Conservation (phyloP, 1,140 invertebrate genomes). For the Elysia chlorotica region DNA sequence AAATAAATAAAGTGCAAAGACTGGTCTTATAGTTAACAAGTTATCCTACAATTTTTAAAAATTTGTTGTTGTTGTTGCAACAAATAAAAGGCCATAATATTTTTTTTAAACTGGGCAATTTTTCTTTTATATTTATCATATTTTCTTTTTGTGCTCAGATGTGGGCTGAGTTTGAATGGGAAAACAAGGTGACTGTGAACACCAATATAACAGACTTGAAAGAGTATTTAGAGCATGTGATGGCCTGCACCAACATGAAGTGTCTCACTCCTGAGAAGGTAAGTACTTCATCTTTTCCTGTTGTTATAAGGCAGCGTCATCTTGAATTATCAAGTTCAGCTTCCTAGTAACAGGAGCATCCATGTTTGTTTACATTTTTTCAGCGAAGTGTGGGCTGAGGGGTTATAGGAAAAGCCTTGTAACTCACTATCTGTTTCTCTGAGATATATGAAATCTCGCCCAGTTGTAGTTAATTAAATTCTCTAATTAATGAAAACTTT, state of each 20-base stretch:
- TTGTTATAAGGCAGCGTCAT: not conserved
- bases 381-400: not conserved
- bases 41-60: too few relatives aligned
- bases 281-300: not conserved
- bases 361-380: not conserved
- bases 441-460: too few relatives aligned
- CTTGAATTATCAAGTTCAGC: not conserved
- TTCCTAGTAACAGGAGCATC: not conserved
- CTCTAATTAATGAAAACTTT: too few relatives aligned
- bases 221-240: constrained; percentile 90
- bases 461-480: too few relatives aligned
- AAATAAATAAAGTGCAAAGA: too few relatives aligned
- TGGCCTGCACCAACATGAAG: constrained; percentile 98
- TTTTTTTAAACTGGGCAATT: too few relatives aligned
- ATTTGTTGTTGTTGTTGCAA: too few relatives aligned
- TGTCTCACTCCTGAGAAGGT: constrained; percentile 83
- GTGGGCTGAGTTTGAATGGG: constrained; percentile 99
- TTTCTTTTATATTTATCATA: too few relatives aligned
- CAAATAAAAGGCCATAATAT: too few relatives aligned
- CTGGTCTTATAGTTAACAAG: too few relatives aligned
- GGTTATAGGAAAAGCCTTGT: not conserved
- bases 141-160: too few relatives aligned
- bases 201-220: constrained; percentile 91
- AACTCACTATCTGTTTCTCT: too few relatives aligned
- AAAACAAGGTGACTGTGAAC: constrained; percentile 98